Evolutionary conservation across 2,113 vertebrate genomes (phyloP).

Genomic region (Lichenostomus cassidix): DNA sequence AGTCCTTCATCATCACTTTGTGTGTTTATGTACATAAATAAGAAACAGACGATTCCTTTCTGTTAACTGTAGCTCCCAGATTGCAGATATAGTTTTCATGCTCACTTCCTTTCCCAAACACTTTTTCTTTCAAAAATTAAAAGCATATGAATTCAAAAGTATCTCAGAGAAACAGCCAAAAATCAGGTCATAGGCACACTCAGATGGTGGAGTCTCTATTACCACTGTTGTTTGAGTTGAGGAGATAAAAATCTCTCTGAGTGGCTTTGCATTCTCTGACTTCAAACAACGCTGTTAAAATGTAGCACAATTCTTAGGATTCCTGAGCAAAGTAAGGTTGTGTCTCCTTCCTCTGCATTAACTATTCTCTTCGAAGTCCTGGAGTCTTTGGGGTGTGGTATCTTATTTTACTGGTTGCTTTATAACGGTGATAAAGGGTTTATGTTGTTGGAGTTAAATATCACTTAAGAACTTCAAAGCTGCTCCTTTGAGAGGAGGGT

Average conservation of each 20-base stretch:
- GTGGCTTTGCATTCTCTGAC: not conserved
- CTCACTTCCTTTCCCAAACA: conserved; percentile 52
- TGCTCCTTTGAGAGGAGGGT: conserved; percentile 28
- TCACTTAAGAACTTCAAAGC: conserved; percentile 62
- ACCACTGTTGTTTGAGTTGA: conserved; percentile 24
- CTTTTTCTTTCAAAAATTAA: conserved; percentile 61
- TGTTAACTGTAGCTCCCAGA: conserved; percentile 6
- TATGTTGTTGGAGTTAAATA: conserved; percentile 46
- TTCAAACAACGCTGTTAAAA: conserved; percentile 52
- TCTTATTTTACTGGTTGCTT: conserved; percentile 50
- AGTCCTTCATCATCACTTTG: not conserved
- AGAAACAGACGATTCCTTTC: conserved; percentile 33
- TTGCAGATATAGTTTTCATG: conserved; percentile 10
- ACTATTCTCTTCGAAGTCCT: conserved; percentile 17
- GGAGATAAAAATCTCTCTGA: conserved; percentile 57
- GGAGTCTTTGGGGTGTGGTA: conserved; percentile 6
- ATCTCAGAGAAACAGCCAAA: conserved; percentile 56
- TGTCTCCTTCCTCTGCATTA: not conserved
- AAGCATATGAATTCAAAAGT: conserved; percentile 46
- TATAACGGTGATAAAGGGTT: conserved; percentile 17
- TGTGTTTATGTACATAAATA: conserved; percentile 15
- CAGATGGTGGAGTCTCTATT: conserved; percentile 28
- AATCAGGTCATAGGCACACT: not conserved
- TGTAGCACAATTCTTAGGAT: conserved; percentile 31
- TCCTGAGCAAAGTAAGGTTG: conserved; percentile 25